Evolutionary conservation across 2,113 vertebrate species (phyloP).

Genomic region (Pungitius pungitius): DNA sequence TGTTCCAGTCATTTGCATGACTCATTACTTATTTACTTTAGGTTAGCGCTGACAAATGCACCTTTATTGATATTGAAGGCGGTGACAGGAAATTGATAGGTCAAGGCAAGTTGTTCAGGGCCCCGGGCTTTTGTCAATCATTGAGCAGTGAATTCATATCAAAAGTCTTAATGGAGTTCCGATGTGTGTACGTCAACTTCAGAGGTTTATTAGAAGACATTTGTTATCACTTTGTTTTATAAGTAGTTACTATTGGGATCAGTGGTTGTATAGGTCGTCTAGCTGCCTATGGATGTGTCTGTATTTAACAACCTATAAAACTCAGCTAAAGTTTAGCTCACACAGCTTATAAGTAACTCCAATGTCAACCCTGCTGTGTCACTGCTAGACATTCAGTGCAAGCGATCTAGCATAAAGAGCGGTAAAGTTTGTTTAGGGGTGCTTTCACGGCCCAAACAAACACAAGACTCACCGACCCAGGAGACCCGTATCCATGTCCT

Average conservation of each 20-base stretch:
- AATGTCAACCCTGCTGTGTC: neutral
- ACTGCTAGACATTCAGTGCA: neutral
- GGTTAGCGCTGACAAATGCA: slow-evolving; percentile 2
- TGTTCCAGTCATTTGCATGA: slow-evolving; percentile 19
- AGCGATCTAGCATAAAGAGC: no score
- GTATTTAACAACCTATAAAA: neutral
- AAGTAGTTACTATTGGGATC: neutral
- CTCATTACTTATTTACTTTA: slow-evolving; percentile 1
- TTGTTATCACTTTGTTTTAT: neutral
- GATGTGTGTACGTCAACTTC: neutral
- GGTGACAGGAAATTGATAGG: slow-evolving; percentile 9
- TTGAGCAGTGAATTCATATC: neutral
- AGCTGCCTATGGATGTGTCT: neutral
- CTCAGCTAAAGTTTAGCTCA: neutral
- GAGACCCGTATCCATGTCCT: no score
- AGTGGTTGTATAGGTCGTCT: neutral
- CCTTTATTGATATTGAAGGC: slow-evolving; percentile 2
- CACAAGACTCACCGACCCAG: neutral
- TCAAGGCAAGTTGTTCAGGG: neutral
- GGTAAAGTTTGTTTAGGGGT: neutral
- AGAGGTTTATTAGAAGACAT: neutral
- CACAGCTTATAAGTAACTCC: neutral
- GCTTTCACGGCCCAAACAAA: neutral
- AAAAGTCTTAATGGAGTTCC: slow-evolving; percentile 4
- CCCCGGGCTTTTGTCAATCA: slow-evolving; percentile 8